Evolutionary conservation across 2,888 invertebrate genomes (phyloP), one percentile per base, ranked within the genome.

Genomic region (Agonopterix subpropinquella): DNA sequence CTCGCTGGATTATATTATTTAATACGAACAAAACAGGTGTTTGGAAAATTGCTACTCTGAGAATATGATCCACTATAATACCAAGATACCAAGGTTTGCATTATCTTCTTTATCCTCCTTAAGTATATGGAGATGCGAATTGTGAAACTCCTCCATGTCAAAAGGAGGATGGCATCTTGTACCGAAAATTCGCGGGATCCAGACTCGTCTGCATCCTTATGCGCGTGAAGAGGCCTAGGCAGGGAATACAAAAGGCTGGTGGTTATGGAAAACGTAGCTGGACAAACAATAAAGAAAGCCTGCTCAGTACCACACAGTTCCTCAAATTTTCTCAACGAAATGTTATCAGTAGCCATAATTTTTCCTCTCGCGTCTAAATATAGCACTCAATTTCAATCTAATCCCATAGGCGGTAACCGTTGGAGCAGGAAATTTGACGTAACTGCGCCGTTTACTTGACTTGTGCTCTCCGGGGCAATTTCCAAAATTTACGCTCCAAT

Each of bases 321-420:
- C n/a, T n/a, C n/a, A n/a, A 28, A 28, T 28, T 8, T 45, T 45
- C 36, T 45, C 37, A 8, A 8, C 5, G 11, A 45, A 45, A 37
- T 37, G 5, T 36, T 8, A 9, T 36, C 36, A 3, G 13, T 55
- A 53, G 48, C 41, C 44, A 15, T 45, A 53, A 50, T 52, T 53
- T 64, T 58, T 58, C 65, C 66, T 65, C 70, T 71, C 65, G 61
- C 59, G 54, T 60, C 52, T 58, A 58, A 65, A 65, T 65, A 65
- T 55, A 62, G 68, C 71, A 75, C 80, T 79, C 76, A 77, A 77
- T 81, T 80, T 75, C 75, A 76, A 77, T 79, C 67, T 82, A 79
- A 81, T 80, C 73, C 69, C 60, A 62, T 52, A 28, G 59, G 57
- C 59, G 54, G 64, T 58, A 65, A 66, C 60, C 53, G 62, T 49